phyloP scores from a whole-genome alignment of 1,140 invertebrate genomes.

The Scaptomyza hsui region DNA sequence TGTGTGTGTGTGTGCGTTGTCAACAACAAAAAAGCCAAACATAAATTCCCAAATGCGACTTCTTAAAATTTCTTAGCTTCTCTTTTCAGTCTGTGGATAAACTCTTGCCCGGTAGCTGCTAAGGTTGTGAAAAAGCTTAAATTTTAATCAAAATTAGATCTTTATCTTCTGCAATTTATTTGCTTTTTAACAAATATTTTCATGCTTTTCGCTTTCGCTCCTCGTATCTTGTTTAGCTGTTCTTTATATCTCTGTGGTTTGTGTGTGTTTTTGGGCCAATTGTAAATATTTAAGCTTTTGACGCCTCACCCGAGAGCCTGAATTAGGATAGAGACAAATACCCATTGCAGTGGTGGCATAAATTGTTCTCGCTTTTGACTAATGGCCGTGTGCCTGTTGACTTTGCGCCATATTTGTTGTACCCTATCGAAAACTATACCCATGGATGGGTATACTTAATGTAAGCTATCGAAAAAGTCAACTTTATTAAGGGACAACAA shows the following conservation, averaged over 20 bases:
- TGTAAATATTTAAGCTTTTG: slow-evolving; percentile 82
- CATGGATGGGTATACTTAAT: background rate
- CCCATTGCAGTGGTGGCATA: slow-evolving; percentile 68
- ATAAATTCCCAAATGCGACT: slow-evolving; percentile 70
- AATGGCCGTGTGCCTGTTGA: slow-evolving; percentile 69
- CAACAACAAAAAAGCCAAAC: slow-evolving; percentile 58
- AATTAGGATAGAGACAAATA: slow-evolving; percentile 18
- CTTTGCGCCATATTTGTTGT: slow-evolving; percentile 74
- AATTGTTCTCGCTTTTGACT: slow-evolving; percentile 70
- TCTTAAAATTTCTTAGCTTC: slow-evolving; percentile 65
- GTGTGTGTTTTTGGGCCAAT: slow-evolving; percentile 29
- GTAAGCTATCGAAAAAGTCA: too few species aligned
- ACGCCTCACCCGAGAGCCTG: slow-evolving; percentile 65
- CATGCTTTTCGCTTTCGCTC: slow-evolving; percentile 57
- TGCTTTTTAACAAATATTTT: slow-evolving; percentile 79
- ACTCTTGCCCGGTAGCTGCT: slow-evolving; percentile 63
- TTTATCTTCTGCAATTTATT: slow-evolving; percentile 78
- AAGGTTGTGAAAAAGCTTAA: slow-evolving; percentile 82
- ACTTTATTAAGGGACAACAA: too few species aligned
- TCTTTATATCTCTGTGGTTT: background rate
- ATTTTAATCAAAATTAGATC: slow-evolving; percentile 83
- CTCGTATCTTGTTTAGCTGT: slow-evolving; percentile 40
- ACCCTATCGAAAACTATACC: slow-evolving; percentile 3
- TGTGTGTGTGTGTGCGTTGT: slow-evolving; percentile 38
- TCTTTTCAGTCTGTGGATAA: slow-evolving; percentile 7